A percentile compares a stretch with the other conserved stretches of the same genome.
These are phyloP conservation scores for Atta texana DNA, from an alignment of 1,140 invertebrate genomes.

Conservation along the genomic window DNA sequence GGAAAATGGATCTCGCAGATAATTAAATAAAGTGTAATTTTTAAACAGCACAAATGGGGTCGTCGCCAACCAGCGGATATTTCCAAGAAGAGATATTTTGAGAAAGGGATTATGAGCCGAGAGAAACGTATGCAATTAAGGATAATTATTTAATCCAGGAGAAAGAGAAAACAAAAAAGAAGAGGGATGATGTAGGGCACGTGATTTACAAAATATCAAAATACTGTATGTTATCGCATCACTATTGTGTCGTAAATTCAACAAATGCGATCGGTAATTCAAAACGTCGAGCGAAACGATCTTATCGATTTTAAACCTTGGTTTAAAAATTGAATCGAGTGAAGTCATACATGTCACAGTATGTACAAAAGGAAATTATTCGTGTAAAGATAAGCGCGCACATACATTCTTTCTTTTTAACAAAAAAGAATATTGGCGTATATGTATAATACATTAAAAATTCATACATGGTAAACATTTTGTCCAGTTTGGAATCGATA, in stretches of 20 bases:
- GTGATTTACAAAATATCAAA: not conserved
- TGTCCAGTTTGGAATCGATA: not conserved
- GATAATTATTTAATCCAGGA: constrained; percentile 26
- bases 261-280: not conserved
- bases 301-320: not conserved
- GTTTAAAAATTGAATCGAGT: not conserved
- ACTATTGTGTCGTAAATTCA: not conserved
- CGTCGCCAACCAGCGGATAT: constrained; percentile 28
- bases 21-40: constrained; percentile 56
- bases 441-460: not conserved
- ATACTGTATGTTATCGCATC: not conserved
- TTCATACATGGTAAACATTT: not conserved
- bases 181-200: not conserved
- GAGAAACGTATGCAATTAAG: not conserved
- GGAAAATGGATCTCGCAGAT: constrained; percentile 39
- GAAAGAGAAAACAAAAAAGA: not conserved
- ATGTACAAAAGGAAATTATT: not conserved
- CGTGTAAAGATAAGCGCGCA: not conserved
- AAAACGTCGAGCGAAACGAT: not conserved
- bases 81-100: constrained; percentile 39
- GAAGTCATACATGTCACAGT: not conserved
- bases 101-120: constrained; percentile 25
- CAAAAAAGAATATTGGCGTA: not conserved
- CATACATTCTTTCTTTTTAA: not conserved
- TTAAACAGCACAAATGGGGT: constrained; percentile 23